A percentile compares a stretch with the other conserved stretches of the same genome.
These are phyloP conservation scores for Drosophila mayaguana DNA, from an alignment of 2,888 invertebrate genomes.

Conservation along the genomic window DNA sequence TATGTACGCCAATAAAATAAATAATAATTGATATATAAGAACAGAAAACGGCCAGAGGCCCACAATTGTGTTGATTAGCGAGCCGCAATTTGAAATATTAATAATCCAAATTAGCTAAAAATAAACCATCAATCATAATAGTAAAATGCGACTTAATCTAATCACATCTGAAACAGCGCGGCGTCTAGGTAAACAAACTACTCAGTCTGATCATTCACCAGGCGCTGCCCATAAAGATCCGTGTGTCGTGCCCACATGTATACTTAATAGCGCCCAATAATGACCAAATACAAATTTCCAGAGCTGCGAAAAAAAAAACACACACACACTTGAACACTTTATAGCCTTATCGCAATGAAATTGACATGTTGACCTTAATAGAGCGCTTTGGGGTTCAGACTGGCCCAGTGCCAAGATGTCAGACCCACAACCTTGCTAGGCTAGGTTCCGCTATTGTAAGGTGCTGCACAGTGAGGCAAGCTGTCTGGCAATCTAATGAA, in stretches of 20 bases:
- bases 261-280: conserved; percentile 22
- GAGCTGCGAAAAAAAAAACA: conserved; percentile 3
- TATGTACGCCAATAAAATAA: conserved; percentile 46
- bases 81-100: conserved; percentile 58
- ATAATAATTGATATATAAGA: conserved; percentile 1
- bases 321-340: conserved; percentile 21
- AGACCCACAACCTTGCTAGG: conserved; percentile 45
- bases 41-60: conserved; percentile 12
- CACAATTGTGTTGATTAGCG: conserved; percentile 56
- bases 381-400: conserved; percentile 32
- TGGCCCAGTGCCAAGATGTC: conserved; percentile 58
- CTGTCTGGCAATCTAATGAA: neutral
- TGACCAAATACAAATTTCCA: neutral
- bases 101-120: conserved; percentile 74
- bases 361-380: conserved; percentile 70
- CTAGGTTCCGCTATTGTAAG: conserved; percentile 60
- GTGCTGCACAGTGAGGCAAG: conserved; percentile 40
- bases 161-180: conserved; percentile 67
- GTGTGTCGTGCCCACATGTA: neutral
- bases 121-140: conserved; percentile 73
- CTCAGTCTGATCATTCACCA: conserved; percentile 39
- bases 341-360: conserved; percentile 51
- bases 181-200: conserved; percentile 77
- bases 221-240: conserved; percentile 16
- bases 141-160: conserved; percentile 61